These are phyloP conservation scores for Philereme vetulata DNA, from an alignment of 2,888 invertebrate genomes.

Conservation along the genomic window DNA sequence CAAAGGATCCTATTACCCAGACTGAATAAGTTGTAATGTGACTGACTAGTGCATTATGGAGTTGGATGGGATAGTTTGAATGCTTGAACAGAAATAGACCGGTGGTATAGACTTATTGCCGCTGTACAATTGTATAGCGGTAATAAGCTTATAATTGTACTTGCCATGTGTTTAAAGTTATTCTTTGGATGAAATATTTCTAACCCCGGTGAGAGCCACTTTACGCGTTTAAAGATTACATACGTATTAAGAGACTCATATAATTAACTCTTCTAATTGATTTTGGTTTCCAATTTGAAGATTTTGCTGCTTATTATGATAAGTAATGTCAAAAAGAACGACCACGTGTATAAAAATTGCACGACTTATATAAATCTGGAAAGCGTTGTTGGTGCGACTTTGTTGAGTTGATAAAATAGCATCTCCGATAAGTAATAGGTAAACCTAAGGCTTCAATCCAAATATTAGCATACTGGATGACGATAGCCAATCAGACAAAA, in stretches of 20 bases:
- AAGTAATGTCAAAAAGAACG: too few relatives aligned
- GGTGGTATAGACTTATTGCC: slow-evolving; percentile 38
- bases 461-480: neutral
- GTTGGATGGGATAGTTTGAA: slow-evolving; percentile 45
- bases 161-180: slow-evolving; percentile 47
- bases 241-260: slow-evolving; percentile 16
- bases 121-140: slow-evolving; percentile 32
- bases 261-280: slow-evolving; percentile 19
- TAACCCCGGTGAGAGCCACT: slow-evolving; percentile 35
- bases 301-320: too few relatives aligned
- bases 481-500: neutral
- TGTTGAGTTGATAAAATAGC: too few relatives aligned
- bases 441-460: neutral
- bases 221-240: slow-evolving; percentile 24
- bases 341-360: too few relatives aligned
- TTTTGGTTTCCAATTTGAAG: too few relatives aligned
- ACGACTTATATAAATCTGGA: too few relatives aligned
- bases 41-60: slow-evolving; percentile 24
- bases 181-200: slow-evolving; percentile 51
- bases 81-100: slow-evolving; percentile 60
- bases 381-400: too few relatives aligned
- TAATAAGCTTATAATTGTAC: slow-evolving; percentile 35
- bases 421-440: too few relatives aligned
- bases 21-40: slow-evolving; percentile 22
- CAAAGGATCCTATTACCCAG: slow-evolving; percentile 23